Evolutionary conservation across 2,797 vertebrate species (phyloP).

Genomic region (Smutsia gigantea): DNA sequence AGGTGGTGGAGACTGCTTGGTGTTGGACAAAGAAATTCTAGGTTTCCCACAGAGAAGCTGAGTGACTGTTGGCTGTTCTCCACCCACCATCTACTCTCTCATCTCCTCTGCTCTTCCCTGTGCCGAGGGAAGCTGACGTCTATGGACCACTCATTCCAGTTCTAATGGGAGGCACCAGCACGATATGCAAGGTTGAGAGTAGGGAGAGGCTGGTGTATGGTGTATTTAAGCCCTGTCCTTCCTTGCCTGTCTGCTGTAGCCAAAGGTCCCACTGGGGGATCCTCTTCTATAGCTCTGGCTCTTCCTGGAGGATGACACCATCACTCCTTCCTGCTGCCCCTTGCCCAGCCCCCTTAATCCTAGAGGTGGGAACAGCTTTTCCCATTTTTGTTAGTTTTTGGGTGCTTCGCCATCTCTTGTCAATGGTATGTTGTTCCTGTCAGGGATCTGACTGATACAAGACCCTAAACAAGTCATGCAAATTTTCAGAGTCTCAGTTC

Average conservation of each 20-base stretch:
- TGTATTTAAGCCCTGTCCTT: background rate
- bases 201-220: background rate
- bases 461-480: background rate
- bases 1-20: background rate
- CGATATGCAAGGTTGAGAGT: background rate
- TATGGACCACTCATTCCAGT: too few species aligned
- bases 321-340: background rate
- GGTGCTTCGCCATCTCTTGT: background rate
- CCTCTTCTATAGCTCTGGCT: background rate
- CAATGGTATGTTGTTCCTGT: background rate
- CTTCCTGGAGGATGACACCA: background rate
- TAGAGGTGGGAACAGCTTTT: background rate
- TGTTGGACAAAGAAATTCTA: background rate
- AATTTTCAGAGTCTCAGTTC: background rate
- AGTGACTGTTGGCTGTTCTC: background rate
- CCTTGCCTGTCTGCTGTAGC: background rate
- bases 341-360: background rate
- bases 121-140: background rate
- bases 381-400: background rate
- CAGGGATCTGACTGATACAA: background rate
- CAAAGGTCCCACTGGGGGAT: background rate
- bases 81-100: background rate
- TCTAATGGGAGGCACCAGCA: background rate
- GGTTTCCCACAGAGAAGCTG: background rate
- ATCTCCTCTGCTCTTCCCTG: background rate